phyloP scores from a whole-genome alignment of 2,113 vertebrate genomes.

The Hippoglossus stenolepis region DNA sequence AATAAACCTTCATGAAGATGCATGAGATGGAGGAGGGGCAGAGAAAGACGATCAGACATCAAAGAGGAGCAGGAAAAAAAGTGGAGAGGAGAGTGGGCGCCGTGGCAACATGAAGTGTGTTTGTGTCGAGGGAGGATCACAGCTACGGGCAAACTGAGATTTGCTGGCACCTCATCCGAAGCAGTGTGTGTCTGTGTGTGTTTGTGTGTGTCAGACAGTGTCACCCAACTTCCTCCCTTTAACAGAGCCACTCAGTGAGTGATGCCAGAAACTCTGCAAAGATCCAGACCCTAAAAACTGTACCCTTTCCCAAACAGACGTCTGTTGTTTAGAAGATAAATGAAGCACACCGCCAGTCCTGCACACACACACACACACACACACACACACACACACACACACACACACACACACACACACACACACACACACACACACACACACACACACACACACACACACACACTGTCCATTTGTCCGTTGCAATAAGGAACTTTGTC shows the following conservation, averaged over 20 bases:
- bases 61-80: constrained; percentile 25
- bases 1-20: constrained; percentile 16
- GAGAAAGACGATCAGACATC: constrained; percentile 11
- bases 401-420: no score
- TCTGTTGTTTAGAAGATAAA: constrained; percentile 65
- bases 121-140: constrained; percentile 21
- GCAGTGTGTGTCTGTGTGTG: constrained; percentile 16
- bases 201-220: background rate
- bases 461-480: constrained; percentile 17
- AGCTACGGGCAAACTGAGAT: constrained; percentile 11
- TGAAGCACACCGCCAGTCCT: constrained; percentile 43
- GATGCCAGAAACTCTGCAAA: constrained; percentile 41
- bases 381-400: constrained; percentile 17
- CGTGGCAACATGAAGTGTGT: constrained; percentile 12
- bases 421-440: background rate
- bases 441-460: constrained; percentile 18
- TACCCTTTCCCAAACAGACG: constrained; percentile 44
- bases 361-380: background rate
- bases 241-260: constrained; percentile 4
- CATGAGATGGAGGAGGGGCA: constrained; percentile 1
- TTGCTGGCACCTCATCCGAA: constrained; percentile 24
- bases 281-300: constrained; percentile 26
- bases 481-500: background rate
- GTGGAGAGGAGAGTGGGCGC: constrained; percentile 1
- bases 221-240: constrained; percentile 35